Base-by-base conservation (phyloP, 1,140 invertebrate genomes). In the Atta colombica region DNA sequence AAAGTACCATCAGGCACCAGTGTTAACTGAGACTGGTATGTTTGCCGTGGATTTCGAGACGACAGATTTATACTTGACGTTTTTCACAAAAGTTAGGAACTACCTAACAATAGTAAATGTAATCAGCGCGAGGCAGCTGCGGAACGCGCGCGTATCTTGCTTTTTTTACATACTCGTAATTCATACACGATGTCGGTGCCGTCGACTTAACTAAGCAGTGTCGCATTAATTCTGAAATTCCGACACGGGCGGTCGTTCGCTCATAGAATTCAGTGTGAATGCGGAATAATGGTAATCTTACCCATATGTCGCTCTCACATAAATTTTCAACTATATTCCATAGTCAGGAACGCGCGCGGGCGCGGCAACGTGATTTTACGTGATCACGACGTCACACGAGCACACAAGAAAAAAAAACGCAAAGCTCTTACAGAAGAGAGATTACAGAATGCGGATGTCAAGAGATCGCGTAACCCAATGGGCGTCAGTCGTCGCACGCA, bases 141-240 rank as follows among this genome's bases (percentile, higher is more conserved):
- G 49, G 51, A 61, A 31, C 6, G 78, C 78, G 25, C 77, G 12
- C n/a, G n/a, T 69, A 25, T 25, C 14, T 82, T 21, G 3, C 3
- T 7, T n/a, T 31, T 82, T 21, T 77, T 31, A 25, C 21, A 12
- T 58, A 58, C 72, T 88, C 69, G 60, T 81, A 87, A 80, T 81
- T 86, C 60, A 75, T 63, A 69, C 72, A 51, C 80, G 71, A 71
- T 45, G 81, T 74, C 53, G 71, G 45, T 60, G n/a, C 58, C 31
- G 61, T 53, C 86, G 86, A 85, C 86, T 75, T 58, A 28, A 85
- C 81, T 87, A 85, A 87, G 69, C 86, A 68, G n/a, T 74, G 81
- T 63, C 86, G 82, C 71, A 87, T 87, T 87, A 85, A 87, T 85
- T 85, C 72, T 53, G 31, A 85, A 85, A 87, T 87, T 87, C 81